Conservation (phyloP, 2,113 vertebrate genomes). For the Colistium nudipinnis region DNA sequence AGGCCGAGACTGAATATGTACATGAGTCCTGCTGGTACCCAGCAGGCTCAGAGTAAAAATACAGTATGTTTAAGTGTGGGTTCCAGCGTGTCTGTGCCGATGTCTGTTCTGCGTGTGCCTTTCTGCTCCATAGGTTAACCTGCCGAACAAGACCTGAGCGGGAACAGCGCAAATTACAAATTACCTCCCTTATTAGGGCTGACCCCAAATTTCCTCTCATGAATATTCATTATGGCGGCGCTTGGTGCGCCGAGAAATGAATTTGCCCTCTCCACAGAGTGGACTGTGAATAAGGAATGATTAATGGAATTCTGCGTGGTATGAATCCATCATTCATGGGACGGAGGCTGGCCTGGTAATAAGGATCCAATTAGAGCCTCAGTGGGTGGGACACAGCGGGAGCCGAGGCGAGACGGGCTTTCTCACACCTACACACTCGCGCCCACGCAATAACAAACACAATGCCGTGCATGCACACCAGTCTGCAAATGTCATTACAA, state of each 20-base stretch:
- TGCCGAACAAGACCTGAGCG: slow-evolving; percentile 78
- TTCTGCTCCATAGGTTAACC: slow-evolving; percentile 79
- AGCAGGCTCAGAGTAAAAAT: slow-evolving; percentile 49
- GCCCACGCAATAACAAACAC: slow-evolving; percentile 28
- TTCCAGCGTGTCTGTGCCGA: slow-evolving; percentile 9
- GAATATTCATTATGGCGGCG: slow-evolving; percentile 84
- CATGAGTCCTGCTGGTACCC: slow-evolving; percentile 32
- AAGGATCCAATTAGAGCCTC: slow-evolving; percentile 87
- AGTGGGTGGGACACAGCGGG: slow-evolving; percentile 79
- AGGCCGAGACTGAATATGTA: slow-evolving; percentile 39
- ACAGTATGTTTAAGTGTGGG: slow-evolving; percentile 53
- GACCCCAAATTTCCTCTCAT: slow-evolving; percentile 87
- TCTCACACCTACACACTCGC: slow-evolving; percentile 49
- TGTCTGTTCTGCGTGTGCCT: slow-evolving; percentile 47
- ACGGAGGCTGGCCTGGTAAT: slow-evolving; percentile 80
- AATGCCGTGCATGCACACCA: slow-evolving; percentile 18
- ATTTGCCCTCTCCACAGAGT: slow-evolving; percentile 79
- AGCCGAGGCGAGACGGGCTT: slow-evolving; percentile 54
- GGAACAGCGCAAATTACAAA: slow-evolving; percentile 86
- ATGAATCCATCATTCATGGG: slow-evolving; percentile 84
- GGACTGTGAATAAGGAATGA: slow-evolving; percentile 86
- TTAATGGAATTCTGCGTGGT: slow-evolving; percentile 85
- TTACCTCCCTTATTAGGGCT: slow-evolving; percentile 85
- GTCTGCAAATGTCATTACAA: slow-evolving; percentile 47
- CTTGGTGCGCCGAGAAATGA: slow-evolving; percentile 74